phyloP scores from a whole-genome alignment of 1,140 invertebrate species.

The Ephestia elutella region DNA sequence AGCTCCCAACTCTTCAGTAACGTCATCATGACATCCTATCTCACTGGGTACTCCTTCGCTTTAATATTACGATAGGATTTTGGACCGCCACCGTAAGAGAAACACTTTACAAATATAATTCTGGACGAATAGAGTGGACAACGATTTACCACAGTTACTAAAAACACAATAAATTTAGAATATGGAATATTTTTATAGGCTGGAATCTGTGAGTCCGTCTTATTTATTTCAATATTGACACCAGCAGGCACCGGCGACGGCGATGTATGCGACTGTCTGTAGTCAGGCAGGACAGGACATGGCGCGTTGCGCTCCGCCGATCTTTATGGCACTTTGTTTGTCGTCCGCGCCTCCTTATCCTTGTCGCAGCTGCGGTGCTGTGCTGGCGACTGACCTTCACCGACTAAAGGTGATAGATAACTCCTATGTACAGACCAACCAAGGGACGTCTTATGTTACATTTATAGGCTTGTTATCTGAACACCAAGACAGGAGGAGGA shows the following conservation, averaged over 20 bases:
- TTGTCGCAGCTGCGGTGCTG: not conserved
- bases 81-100: not conserved
- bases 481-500: too few relatives aligned
- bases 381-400: slow-evolving; percentile 3
- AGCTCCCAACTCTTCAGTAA: slow-evolving; percentile 39
- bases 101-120: slow-evolving; percentile 1
- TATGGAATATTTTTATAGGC: too few relatives aligned
- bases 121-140: too few relatives aligned
- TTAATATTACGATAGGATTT: too few relatives aligned
- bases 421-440: not conserved
- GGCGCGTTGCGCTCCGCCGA: slow-evolving; percentile 3
- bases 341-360: not conserved
- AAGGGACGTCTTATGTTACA: too few relatives aligned
- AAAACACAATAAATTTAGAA: too few relatives aligned
- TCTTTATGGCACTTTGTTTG: slow-evolving; percentile 2
- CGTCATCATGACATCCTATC: slow-evolving; percentile 32
- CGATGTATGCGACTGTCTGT: not conserved
- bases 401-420: not conserved
- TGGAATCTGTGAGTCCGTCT: too few relatives aligned
- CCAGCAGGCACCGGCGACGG: too few relatives aligned
- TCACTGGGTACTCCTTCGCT: not conserved
- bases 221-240: too few relatives aligned
- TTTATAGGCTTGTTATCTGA: too few relatives aligned
- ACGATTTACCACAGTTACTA: too few relatives aligned
- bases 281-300: not conserved